Evolutionary conservation across 2,113 vertebrate genomes (phyloP), one percentile per base, ranked within the genome.

Genomic region (Nannobrachium achirus): DNA sequence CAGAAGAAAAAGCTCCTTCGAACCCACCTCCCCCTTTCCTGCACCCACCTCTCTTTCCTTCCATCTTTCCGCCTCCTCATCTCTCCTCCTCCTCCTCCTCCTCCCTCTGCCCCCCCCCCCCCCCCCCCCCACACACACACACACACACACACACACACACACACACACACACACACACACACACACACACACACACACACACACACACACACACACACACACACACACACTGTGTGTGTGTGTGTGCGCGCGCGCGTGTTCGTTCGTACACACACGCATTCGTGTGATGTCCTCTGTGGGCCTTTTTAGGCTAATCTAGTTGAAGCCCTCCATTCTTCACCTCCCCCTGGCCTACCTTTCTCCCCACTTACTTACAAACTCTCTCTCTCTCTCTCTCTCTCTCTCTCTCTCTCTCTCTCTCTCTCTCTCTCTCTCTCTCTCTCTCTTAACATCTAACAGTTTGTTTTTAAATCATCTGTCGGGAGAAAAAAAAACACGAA

Each of bases 321-420:
- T 25, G 7, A 16, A 20, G 10, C 42, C 15, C 10, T 14, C 18
- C 14, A 18, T 61, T 44, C 13, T n/a, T 10, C 25, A 11, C 11
- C 8, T 61, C 41, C 20, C 42, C 25, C 16, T 33, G 25, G 25
- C 19, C 39, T 44, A 2, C 44, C 15, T 10, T 11, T 42, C 39
- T 42, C n/a, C n/a, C n/a, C n/a, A n/a, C n/a, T n/a, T n/a, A n/a
- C n/a, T n/a, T n/a, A n/a, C n/a, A 3, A n/a, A 38, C 11, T 42
- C 15, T 58, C 56, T 58, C 10, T 20, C 51, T 53, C 51, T 53
- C 51, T 53, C 51, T 53, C n/a, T 59, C 39, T 63, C 38, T 53
- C 44, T 5, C 18, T 63, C 45, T n/a, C 25, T 7, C 3, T 48
- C 20, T n/a, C 13, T 60, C 13, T 20, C 20, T 11, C 49, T 51